Base-by-base conservation (phyloP, 2,888 invertebrate genomes). In the Trissolcus japonicus region DNA sequence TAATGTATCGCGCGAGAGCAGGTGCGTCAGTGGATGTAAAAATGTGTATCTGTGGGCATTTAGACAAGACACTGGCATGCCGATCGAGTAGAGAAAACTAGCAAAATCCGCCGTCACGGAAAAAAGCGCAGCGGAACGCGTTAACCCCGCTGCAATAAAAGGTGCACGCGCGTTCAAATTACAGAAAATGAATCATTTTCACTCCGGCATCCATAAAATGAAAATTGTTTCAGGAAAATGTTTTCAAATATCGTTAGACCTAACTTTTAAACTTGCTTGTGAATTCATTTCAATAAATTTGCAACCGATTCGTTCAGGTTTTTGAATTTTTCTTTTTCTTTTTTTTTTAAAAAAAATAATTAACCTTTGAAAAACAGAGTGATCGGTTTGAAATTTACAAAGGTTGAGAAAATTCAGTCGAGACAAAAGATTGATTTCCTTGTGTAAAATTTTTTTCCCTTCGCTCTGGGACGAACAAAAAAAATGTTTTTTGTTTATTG, bases 1-100 rank as follows among this genome's bases (percentile, higher is more conserved):
- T 79, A 81, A 81, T 79, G 80, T 69, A 50, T 67, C 48, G 50
- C 67, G 60, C 62, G 56, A 16, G 41, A 48, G 57, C 60, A 65
- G 74, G 72, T 76, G 71, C 72, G 71, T 66, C 72, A 50, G 67
- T 72, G 25, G 66, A 66, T 71, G 67, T 62, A 63, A 73, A 72
- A 76, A 73, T 56, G 51, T 17, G 46, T 66, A 56, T 55, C 54
- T 53, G 46, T 55, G 59, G 25, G 59, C 55, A 57, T 48, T 25
- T 50, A 54, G 25, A 69, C 75, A 65, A 62, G 69, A 63, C 60
- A 63, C 63, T 51, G 68, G 68, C 68, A 57, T 57, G 63, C 25
- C 35, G 65, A 65, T 76, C 76, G 53, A 65, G 68, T 17, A 43
- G 65, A 54, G 75, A 75, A 35, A 75, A 69, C 65, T 54, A 54